A percentile compares a stretch with the other conserved stretches of the same genome.
Evolutionary conservation across 2,113 vertebrate species (phyloP).

Genomic region (Grammatotria lemairii): DNA sequence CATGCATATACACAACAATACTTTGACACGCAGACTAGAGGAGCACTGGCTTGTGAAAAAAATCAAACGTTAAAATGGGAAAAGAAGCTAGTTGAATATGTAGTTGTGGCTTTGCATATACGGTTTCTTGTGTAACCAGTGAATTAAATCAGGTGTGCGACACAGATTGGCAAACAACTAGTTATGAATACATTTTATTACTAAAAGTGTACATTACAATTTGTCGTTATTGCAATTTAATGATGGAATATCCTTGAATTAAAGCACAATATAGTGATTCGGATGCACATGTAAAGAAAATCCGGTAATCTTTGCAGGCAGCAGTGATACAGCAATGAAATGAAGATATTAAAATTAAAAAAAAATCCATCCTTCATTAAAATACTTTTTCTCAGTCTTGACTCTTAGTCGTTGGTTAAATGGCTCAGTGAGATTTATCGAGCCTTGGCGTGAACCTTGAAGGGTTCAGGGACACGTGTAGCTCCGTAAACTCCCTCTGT

Average conservation of each 20-base stretch:
- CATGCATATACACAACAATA: not conserved
- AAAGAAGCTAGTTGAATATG: not conserved
- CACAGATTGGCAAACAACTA: not conserved
- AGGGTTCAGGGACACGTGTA: conserved; percentile 36
- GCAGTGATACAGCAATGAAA: not conserved
- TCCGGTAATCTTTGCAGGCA: not conserved
- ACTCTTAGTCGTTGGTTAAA: not conserved
- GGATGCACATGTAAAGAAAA: not conserved
- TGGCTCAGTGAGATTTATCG: not conserved
- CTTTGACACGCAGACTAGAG: not conserved
- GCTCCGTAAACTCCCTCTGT: conserved; percentile 24
- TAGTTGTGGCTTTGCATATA: not conserved
- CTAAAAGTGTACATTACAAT: not conserved
- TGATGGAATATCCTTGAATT: not conserved
- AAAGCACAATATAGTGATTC: not conserved
- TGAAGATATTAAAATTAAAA: fast-evolving
- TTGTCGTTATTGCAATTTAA: not conserved
- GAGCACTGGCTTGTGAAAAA: not conserved
- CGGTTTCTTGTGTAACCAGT: not conserved
- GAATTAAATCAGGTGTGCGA: not conserved
- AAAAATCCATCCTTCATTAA: not conserved
- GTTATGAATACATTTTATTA: not conserved
- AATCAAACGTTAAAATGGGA: not conserved
- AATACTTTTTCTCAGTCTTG: not conserved
- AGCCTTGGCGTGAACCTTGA: conserved; percentile 36